Conservation (phyloP, 2,797 vertebrate species). For the Apogon hyalosoma region DNA sequence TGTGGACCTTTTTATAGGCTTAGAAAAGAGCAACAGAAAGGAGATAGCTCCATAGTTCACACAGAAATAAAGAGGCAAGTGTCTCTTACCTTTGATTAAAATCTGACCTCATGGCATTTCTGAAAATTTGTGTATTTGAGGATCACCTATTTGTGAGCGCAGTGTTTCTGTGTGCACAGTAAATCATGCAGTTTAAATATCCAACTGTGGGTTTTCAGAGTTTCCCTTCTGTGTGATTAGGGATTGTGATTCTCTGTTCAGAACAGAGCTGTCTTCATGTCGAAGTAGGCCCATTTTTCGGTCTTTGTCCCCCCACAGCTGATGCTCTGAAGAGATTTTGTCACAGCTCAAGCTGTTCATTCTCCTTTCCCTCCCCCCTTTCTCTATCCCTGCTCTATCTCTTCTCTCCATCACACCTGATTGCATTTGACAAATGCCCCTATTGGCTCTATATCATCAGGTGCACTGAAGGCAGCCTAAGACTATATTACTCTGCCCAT, state of each 20-base stretch:
- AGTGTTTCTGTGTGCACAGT: conserved; percentile 40
- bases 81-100: conserved; percentile 78
- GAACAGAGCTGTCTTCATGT: conserved; percentile 38
- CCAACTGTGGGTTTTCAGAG: conserved; percentile 23
- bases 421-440: conserved; percentile 86
- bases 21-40: conserved; percentile 69
- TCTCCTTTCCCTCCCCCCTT: conserved; percentile 37
- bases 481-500: conserved; percentile 81
- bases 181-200: conserved; percentile 56
- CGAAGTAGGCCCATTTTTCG: conserved; percentile 52
- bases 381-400: conserved; percentile 56
- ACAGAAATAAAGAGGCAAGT: conserved; percentile 66
- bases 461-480: conserved; percentile 79
- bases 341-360: conserved; percentile 73
- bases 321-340: conserved; percentile 76
- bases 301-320: conserved; percentile 69
- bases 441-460: conserved; percentile 84
- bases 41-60: conserved; percentile 65
- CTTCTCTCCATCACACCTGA: conserved; percentile 83
- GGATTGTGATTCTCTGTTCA: conserved; percentile 41
- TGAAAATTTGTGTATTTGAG: conserved; percentile 57
- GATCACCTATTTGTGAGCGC: conserved; percentile 32
- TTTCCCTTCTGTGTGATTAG: conserved; percentile 38
- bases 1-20: conserved; percentile 78
- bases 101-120: conserved; percentile 75